These are phyloP conservation scores for Sarcophaga peregrina DNA, from an alignment of 1,140 invertebrate species.

Conservation along the genomic window DNA sequence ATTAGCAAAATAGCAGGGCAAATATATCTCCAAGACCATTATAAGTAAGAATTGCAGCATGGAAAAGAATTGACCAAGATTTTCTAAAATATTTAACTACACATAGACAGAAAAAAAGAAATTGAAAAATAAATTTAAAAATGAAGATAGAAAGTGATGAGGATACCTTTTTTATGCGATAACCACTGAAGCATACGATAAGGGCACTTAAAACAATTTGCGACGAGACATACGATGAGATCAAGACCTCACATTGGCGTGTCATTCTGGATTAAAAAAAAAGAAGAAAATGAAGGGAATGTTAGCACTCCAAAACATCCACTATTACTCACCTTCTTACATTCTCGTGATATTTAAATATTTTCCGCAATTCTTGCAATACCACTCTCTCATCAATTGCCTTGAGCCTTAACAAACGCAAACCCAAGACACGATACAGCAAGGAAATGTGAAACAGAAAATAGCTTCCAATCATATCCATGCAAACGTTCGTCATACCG, in stretches of 20 bases:
- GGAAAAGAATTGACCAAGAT: slow-evolving; percentile 57
- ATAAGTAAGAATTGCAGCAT: slow-evolving; percentile 61
- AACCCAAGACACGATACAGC: slow-evolving; percentile 53
- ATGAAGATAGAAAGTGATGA: not conserved
- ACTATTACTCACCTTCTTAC: slow-evolving; percentile 44
- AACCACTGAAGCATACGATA: slow-evolving; percentile 62
- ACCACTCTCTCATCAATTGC: slow-evolving; percentile 42
- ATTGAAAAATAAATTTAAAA: not conserved
- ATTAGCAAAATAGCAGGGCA: slow-evolving; percentile 61
- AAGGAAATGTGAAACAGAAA: slow-evolving; percentile 58
- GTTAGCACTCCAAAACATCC: no score
- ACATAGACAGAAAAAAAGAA: not conserved
- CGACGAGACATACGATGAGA: slow-evolving; percentile 55
- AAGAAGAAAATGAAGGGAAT: not conserved
- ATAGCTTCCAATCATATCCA: slow-evolving; percentile 58
- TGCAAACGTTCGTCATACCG: slow-evolving; percentile 53
- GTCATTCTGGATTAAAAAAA: slow-evolving; percentile 49
- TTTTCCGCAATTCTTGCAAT: slow-evolving; percentile 44
- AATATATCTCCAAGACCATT: slow-evolving; percentile 58
- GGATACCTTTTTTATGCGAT: slow-evolving; percentile 51
- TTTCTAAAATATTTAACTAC: slow-evolving; percentile 45
- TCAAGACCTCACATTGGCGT: slow-evolving; percentile 49
- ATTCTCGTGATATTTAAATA: slow-evolving; percentile 53
- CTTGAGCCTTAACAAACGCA: slow-evolving; percentile 48
- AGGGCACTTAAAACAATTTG: slow-evolving; percentile 61